Base-by-base conservation (phyloP, 2,888 invertebrate species). In the Unio delphinus region DNA sequence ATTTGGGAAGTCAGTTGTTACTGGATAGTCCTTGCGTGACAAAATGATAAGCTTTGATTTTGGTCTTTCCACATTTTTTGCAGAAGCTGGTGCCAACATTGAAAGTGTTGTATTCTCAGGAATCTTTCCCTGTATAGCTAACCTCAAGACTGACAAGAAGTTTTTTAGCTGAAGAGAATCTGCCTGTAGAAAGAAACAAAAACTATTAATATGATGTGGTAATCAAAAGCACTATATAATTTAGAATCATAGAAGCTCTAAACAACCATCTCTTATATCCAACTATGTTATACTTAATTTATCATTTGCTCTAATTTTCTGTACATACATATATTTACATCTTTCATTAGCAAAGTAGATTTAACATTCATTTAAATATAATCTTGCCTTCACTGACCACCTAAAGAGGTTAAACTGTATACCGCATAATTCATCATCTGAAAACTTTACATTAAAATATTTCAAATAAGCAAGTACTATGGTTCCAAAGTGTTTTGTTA, bases 141-240 rank as follows among this genome's bases (percentile, higher is more conserved):
- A 70, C 54, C 75, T 70, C 26, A 89, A 70, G 3, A 88, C 78
- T 54, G 78, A 76, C 15, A 89, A 75, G 61, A 89, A 87, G 62
- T 83, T 83, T 72, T 86, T 85, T 72, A 89, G 76, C 65, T 88
- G 86, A 6, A 87, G 70, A 7, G 85, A 83, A 78, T 89, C 89
- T 26, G 88, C 89, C 89, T 89, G 76, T 7, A 83, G 75, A 58
- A 60, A 68, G 59, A 61, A 58, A 61, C 23, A 58, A 26, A 54
- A 65, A 62, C 45, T 45, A 45, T 2, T 11, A 45, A 57, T 23
- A n/a, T 56, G n/a, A 11, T 15, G 11, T 5, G 20, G 18, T 30
- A n/a, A 28, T 57, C 65, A 20, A 28, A 62, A 26, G 23, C 23
- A 7, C 34, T 62, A 30, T 62, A 23, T 17, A 28, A 58, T 58